Conservation (phyloP, 2,797 vertebrate genomes). For the Galagoides demidoff region DNA sequence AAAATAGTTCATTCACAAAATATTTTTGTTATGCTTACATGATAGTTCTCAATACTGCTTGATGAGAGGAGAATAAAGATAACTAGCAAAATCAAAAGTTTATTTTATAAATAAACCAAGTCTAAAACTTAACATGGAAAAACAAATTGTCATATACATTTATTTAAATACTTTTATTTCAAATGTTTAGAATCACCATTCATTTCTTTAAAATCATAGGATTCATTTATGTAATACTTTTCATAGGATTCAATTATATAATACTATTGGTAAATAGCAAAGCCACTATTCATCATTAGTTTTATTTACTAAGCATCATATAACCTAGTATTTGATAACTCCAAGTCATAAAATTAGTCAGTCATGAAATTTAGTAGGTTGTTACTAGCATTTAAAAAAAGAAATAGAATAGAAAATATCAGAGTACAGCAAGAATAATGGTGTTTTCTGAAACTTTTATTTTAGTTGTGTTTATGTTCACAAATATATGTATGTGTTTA, state of each 20-base stretch:
- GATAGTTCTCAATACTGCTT: slow-evolving; percentile 2
- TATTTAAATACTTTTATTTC: slow-evolving; percentile 44
- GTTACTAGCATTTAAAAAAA: not conserved
- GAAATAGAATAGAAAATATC: not conserved
- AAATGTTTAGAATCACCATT: slow-evolving; percentile 10
- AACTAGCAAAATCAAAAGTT: slow-evolving; percentile 37
- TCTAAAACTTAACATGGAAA: slow-evolving; percentile 40
- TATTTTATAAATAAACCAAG: slow-evolving; percentile 25
- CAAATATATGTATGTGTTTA: not conserved
- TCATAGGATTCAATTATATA: not conserved
- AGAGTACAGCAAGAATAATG: not conserved
- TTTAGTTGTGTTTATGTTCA: not conserved
- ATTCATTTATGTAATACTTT: not conserved
- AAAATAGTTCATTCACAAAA: not conserved
- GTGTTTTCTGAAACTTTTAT: not conserved
- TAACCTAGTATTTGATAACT: slow-evolving; percentile 31
- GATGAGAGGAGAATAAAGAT: slow-evolving; percentile 18
- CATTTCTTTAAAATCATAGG: not conserved
- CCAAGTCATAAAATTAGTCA: not conserved
- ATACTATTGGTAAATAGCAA: not conserved
- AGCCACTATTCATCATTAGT: not conserved
- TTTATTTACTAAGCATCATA: slow-evolving; percentile 28
- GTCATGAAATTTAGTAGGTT: not conserved
- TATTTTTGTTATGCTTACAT: slow-evolving; percentile 60
- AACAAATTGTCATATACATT: not conserved